Base-by-base conservation (phyloP, 1,140 invertebrate species). In the Aphelenchoides avenae region DNA sequence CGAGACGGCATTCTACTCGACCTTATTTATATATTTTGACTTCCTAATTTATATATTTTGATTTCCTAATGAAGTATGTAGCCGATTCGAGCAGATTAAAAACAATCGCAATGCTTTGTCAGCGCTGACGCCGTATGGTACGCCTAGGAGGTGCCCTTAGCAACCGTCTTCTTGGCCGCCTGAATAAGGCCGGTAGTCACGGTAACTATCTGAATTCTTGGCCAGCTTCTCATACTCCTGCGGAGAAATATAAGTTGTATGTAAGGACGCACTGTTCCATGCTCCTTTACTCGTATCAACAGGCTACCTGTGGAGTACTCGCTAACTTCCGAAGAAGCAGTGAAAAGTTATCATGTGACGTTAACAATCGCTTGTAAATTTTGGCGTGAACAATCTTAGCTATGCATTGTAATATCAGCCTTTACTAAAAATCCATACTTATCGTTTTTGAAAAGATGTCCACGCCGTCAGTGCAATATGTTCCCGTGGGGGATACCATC, bases 401-500 rank as follows among this genome's bases (percentile, higher is more conserved):
- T 39, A 44, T 11, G 13, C 15, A n/a, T 44, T 34, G 42, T 44
- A 11, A n/a, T 11, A n/a, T 39, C 42, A 44, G 42, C 39, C 13
- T 13, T 44, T 34, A 44, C 42, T 44, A 9, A 44, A n/a, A n/a
- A 13, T 44, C 34, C 13, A 9, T 44, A 44, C 42, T 13, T n/a
- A 15, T 44, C 11, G 42, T 39, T 34, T 11, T 44, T 44, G 13
- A 44, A 34, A 44, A 36, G 11, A 40, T 50, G n/a, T 6, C 18
- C 13, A 49, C 50, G 46, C 29, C 46, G 7, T 43, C 26, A 13
- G 22, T 55, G 13, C n/a, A 55, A 30, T 57, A 61, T 27, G 55
- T 57, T 18, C 9, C 31, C n/a, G 30, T 18, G 6, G 55, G 55
- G 0, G 55, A 57, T 36, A 57, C 55, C n/a, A 58, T 57, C 33